Evolutionary conservation across 2,113 vertebrate genomes (phyloP).

Genomic region (Cebus imitator): DNA sequence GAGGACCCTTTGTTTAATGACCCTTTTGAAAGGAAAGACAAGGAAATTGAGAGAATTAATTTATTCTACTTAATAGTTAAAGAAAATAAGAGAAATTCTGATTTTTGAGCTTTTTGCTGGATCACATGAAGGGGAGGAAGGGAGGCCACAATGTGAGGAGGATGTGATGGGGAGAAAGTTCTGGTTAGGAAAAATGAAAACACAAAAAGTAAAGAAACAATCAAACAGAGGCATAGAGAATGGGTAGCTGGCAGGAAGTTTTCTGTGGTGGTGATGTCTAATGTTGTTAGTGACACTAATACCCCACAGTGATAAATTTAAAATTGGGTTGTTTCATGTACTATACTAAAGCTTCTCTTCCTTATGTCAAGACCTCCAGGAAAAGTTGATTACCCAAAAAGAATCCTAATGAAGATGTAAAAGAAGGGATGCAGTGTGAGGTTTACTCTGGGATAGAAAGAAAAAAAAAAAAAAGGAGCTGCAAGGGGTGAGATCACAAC

Average conservation of each 20-base stretch:
- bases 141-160: background rate
- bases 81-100: background rate
- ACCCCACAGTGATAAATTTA: background rate
- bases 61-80: background rate
- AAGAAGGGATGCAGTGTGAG: background rate
- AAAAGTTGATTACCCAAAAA: background rate
- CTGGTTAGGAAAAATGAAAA: background rate
- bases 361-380: background rate
- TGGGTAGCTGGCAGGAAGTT: background rate
- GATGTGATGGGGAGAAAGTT: background rate
- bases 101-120: background rate
- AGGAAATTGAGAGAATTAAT: background rate
- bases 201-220: background rate
- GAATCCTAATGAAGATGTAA: background rate
- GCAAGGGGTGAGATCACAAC: background rate
- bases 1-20: background rate
- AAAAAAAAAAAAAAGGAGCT: background rate
- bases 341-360: background rate
- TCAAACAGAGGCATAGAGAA: background rate
- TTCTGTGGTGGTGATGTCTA: background rate
- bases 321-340: background rate
- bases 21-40: background rate
- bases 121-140: background rate
- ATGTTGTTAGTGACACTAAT: background rate
- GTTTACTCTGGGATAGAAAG: background rate